These are phyloP conservation scores for Phodopus roborovskii DNA, from an alignment of 2,113 vertebrate species.

Conservation along the genomic window DNA sequence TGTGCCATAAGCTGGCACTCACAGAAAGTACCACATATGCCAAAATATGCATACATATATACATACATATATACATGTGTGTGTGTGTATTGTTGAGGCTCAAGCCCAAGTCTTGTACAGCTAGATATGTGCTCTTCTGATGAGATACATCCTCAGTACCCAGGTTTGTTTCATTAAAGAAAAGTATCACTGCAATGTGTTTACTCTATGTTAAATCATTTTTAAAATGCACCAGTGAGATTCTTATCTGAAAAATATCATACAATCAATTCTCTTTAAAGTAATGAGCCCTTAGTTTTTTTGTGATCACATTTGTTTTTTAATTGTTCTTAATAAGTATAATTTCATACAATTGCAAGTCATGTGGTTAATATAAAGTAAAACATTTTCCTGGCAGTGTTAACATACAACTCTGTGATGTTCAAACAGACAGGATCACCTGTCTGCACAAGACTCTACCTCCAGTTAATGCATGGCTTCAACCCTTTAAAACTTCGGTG, in stretches of 20 bases:
- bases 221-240: slow-evolving; percentile 47
- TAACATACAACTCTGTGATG: background rate
- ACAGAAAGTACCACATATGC: background rate
- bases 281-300: slow-evolving; percentile 2
- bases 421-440: background rate
- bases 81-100: background rate
- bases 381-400: background rate
- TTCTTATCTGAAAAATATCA: background rate
- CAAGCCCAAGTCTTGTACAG: background rate
- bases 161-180: background rate
- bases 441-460: background rate
- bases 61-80: too few species aligned
- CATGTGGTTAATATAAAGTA: background rate
- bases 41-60: background rate
- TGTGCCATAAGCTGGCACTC: background rate
- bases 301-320: slow-evolving; percentile 28
- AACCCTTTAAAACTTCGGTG: background rate
- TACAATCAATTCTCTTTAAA: slow-evolving; percentile 16
- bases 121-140: background rate
- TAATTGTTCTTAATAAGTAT: slow-evolving; percentile 79
- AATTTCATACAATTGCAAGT: slow-evolving; percentile 33
- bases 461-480: background rate
- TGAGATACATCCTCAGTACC: background rate
- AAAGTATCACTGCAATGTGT: background rate
- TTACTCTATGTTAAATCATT: background rate